Percentiles rank a stretch among this genome's conserved stretches.
Conservation (phyloP, 2,888 invertebrate genomes). For the Pyrocoelia pectoralis region DNA sequence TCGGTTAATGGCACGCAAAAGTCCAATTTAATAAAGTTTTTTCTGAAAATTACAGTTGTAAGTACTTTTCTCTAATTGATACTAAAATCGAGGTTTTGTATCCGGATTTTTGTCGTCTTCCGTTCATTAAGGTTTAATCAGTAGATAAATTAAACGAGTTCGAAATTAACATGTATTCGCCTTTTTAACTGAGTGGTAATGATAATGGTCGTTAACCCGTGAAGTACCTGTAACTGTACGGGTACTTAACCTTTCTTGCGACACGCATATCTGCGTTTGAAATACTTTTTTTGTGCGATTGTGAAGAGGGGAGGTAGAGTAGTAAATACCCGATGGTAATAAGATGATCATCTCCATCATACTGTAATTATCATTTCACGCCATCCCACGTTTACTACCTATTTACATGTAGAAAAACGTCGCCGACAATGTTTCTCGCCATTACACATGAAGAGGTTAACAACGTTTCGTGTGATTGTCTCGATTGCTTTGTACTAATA, state of each 20-base stretch:
- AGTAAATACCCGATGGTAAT: not conserved
- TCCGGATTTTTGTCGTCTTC: conserved; percentile 2
- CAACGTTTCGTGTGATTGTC: conserved; percentile 21
- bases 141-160: conserved; percentile 14
- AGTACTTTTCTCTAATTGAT: not conserved
- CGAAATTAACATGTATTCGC: conserved; percentile 21
- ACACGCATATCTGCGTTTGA: too few species aligned
- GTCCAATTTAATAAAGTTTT: too few species aligned
- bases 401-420: not conserved
- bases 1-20: too few species aligned
- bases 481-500: conserved; percentile 29
- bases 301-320: not conserved
- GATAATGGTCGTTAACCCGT: conserved; percentile 39
- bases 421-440: conserved; percentile 7
- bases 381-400: not conserved
- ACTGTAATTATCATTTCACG: too few species aligned
- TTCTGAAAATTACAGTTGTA: too few species aligned
- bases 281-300: not conserved
- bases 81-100: not conserved
- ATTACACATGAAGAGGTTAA: conserved; percentile 20
- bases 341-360: not conserved
- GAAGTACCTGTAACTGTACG: conserved; percentile 31
- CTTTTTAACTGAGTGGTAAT: conserved; percentile 15
- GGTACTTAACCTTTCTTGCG: conserved; percentile 24
- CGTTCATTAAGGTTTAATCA: not conserved